A percentile compares a stretch with the other conserved stretches of the same genome.
Evolutionary conservation across 2,113 vertebrate species (phyloP).

Genomic region (Rhinoderma darwinii): DNA sequence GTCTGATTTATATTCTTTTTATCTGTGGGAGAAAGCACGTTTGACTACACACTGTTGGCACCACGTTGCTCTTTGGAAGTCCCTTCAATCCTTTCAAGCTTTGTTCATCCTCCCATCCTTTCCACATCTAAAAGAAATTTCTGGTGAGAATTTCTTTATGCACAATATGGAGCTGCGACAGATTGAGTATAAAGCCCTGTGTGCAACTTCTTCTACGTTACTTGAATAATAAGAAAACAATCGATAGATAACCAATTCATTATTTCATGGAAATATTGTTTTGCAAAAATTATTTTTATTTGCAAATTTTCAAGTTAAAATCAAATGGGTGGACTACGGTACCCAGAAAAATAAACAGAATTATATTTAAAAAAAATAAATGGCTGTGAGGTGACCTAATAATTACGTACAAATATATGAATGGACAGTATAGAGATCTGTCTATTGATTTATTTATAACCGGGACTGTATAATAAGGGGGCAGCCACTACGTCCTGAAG

Average conservation of each 20-base stretch:
- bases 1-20: constrained; percentile 27
- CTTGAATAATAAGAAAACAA: not conserved
- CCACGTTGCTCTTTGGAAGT: not conserved
- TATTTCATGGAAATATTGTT: not conserved
- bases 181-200: not conserved
- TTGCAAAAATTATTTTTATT: too few relatives aligned
- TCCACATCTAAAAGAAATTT: not conserved
- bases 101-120: not conserved
- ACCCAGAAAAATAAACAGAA: too few relatives aligned
- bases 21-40: not conserved
- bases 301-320: too few relatives aligned
- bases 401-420: too few relatives aligned
- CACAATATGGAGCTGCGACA: not conserved
- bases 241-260: not conserved
- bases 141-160: not conserved
- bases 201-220: not conserved
- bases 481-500: too few relatives aligned
- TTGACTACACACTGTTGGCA: not conserved
- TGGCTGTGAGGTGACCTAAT: too few relatives aligned
- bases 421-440: too few relatives aligned
- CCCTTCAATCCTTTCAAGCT: not conserved
- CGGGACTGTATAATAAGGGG: too few relatives aligned
- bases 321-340: too few relatives aligned
- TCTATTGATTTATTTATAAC: too few relatives aligned
- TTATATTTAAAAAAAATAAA: too few relatives aligned